Conservation (phyloP, 1,140 invertebrate genomes). For the Drosophila parvula region DNA sequence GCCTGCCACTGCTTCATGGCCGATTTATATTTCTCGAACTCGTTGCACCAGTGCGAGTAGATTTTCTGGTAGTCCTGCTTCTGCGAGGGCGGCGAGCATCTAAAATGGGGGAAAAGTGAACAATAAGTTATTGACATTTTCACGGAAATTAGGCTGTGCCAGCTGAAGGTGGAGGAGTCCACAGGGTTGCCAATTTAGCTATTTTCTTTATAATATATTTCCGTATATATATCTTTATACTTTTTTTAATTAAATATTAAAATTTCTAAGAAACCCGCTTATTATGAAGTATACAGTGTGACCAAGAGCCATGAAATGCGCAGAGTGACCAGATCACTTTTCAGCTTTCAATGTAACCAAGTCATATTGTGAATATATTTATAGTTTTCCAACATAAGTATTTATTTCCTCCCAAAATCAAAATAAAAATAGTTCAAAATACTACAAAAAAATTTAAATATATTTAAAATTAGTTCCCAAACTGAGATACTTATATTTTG, state of each 20-base stretch:
- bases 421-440: no score
- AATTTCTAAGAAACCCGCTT: no score
- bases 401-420: not conserved
- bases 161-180: not conserved
- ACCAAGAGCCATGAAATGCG: not conserved
- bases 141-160: conserved; percentile 38
- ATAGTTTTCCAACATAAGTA: no score
- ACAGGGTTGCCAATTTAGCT: not conserved
- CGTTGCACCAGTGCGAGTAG: conserved; percentile 92
- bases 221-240: not conserved
- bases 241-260: conserved; percentile 16
- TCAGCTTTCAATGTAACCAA: not conserved
- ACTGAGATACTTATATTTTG: conserved; percentile 10
- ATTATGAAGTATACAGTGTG: no score
- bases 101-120: conserved; percentile 56
- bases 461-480: not conserved
- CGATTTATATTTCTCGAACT: conserved; percentile 92
- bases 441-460: not conserved
- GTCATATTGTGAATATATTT: not conserved
- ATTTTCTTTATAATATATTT: not conserved
- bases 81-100: conserved; percentile 88
- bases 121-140: conserved; percentile 55
- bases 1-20: conserved; percentile 91
- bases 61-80: conserved; percentile 90
- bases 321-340: not conserved